Evolutionary conservation across 2,888 invertebrate genomes (phyloP), one percentile per base, ranked within the genome.

Genomic region (Trachelus iudaicus): DNA sequence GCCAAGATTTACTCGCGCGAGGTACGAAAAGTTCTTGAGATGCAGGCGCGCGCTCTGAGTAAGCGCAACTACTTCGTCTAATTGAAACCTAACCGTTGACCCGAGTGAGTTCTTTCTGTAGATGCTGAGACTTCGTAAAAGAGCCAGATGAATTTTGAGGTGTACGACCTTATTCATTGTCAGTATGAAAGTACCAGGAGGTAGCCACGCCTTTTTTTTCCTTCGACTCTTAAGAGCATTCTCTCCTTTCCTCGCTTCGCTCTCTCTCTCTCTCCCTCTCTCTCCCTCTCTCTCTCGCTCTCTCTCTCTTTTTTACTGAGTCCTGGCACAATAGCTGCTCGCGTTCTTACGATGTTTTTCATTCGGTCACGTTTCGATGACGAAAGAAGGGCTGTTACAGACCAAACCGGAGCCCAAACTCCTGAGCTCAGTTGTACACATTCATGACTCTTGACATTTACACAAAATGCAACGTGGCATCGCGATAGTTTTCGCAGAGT

Each of bases 351-450:
- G 31, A 74, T 81, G 77, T 81, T 79, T 81, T 79, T 79, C 76
- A 81, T 74, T 76, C 75, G 56, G 79, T 81, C 81, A 81, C 81
- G 81, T 81, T 79, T 78, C 56, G 56, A 56, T 56, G 56, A 56
- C 56, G 56, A 56, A 23, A 56, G 56, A 23, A 56, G 56, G 56
- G 23, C 56, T 23, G 40, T 37, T 37, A 23, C 78, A 76, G 73
- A 76, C 81, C 76, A 78, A 56, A 56, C 56, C 23, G 9, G 9
- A 56, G 56, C 23, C 56, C 56, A 56, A 56, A 56, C 23, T 56
- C 23, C 40, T 40, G 40, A 23, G 56, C 56, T 23, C 15, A 23
- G 56, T 9, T 6, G 6, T 56, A 9, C 23, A 23, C 56, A 56
- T 23, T 56, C 23, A 2, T 23, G 56, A 56, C 56, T 23, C 15